Evolutionary conservation across 2,113 vertebrate species (phyloP).

Genomic region (Sylvietta virens): DNA sequence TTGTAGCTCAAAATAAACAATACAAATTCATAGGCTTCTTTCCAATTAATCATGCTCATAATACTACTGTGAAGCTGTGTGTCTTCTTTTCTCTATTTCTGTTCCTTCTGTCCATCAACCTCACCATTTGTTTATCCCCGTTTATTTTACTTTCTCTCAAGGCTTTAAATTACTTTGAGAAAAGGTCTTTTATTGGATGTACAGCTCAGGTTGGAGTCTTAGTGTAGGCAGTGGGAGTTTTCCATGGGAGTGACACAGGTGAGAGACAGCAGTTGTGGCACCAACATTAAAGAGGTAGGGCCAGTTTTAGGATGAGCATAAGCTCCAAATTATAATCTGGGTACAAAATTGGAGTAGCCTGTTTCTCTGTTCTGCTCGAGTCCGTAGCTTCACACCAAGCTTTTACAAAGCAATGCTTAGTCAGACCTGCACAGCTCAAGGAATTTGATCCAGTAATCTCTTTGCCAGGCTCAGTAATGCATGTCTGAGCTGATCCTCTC

Average conservation of each 20-base stretch:
- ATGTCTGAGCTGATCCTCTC: background rate
- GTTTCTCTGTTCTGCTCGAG: background rate
- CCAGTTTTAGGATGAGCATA: background rate
- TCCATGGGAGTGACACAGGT: background rate
- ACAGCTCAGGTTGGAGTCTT: background rate
- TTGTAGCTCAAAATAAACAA: conserved; percentile 16
- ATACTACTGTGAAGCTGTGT: background rate
- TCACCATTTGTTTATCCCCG: background rate
- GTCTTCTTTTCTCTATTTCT: background rate
- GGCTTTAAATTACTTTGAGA: background rate
- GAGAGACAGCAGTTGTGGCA: background rate
- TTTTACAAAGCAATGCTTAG: background rate
- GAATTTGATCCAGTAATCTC: background rate
- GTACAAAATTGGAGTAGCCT: background rate
- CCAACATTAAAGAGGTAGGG: background rate
- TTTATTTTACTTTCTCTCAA: background rate
- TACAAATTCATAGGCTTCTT: background rate
- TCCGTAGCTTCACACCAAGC: background rate
- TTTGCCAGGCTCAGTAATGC: background rate
- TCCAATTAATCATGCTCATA: background rate
- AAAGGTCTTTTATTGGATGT: background rate
- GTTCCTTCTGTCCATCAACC: background rate
- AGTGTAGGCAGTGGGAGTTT: background rate
- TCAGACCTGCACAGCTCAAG: background rate
- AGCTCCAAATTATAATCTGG: background rate